phyloP scores from a whole-genome alignment of 1,140 invertebrate species.

The Polypedilum pembai region DNA sequence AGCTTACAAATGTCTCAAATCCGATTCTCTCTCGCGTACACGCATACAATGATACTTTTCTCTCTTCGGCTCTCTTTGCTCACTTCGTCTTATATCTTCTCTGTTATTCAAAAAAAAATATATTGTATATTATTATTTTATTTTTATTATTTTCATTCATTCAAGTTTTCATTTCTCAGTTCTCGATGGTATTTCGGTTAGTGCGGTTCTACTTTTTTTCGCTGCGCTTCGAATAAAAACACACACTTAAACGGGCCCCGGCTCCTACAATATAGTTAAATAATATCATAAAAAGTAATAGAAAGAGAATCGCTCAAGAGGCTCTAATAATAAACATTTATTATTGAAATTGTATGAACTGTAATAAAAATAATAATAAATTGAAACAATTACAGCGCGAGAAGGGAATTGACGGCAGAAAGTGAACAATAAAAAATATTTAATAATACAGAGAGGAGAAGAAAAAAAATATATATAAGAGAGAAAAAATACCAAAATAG shows the following conservation, averaged over 20 bases:
- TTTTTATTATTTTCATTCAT: slow-evolving; percentile 15
- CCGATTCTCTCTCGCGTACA: neutral
- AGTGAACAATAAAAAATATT: neutral
- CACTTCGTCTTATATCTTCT: neutral
- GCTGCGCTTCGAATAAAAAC: neutral
- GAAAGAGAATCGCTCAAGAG: neutral
- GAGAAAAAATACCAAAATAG: slow-evolving; percentile 9
- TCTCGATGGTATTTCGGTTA: slow-evolving; percentile 15
- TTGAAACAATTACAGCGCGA: slow-evolving; percentile 24
- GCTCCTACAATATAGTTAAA: no score
- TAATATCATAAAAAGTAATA: no score
- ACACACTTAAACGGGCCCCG: no score
- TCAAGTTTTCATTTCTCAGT: no score
- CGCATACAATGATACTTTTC: neutral
- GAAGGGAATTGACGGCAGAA: neutral
- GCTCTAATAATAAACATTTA: slow-evolving; percentile 27
- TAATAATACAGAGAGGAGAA: slow-evolving; percentile 20
- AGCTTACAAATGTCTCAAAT: no score
- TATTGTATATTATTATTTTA: neutral
- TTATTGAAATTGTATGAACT: slow-evolving; percentile 27
- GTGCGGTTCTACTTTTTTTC: neutral
- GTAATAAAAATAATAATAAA: slow-evolving; percentile 28
- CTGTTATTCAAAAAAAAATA: neutral
- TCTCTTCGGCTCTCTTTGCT: neutral
- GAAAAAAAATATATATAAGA: slow-evolving; percentile 7